Percentiles rank a stretch among this genome's conserved stretches.
phyloP scores from a whole-genome alignment of 2,797 vertebrate genomes.

The Eleutherodactylus coqui region DNA sequence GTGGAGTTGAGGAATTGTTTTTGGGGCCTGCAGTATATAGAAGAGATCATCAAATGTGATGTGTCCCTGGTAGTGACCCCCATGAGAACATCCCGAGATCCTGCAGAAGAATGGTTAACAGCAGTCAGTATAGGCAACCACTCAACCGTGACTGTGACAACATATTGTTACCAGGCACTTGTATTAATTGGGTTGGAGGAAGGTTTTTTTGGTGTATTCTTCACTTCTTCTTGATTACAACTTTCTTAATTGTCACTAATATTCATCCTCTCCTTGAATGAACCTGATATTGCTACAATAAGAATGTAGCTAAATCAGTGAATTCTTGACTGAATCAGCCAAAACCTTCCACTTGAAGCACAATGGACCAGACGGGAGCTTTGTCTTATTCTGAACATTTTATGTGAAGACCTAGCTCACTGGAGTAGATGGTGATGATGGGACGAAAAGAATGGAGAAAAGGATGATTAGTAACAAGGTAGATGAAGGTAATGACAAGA shows the following conservation, averaged over 20 bases:
- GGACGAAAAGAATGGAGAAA: not conserved
- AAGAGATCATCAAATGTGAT: not conserved
- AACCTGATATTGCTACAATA: conserved; percentile 13
- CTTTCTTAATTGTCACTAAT: not conserved
- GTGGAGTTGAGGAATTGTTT: not conserved
- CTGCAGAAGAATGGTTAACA: not conserved
- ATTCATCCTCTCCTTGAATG: not conserved
- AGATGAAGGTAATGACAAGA: not conserved
- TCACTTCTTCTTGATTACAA: not conserved
- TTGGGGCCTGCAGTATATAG: not conserved
- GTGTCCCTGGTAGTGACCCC: not conserved
- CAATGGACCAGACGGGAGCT: conserved; percentile 5
- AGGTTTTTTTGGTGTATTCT: not conserved
- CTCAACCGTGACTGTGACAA: not conserved
- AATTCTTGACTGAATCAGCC: not conserved
- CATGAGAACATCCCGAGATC: not conserved
- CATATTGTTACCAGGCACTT: not conserved
- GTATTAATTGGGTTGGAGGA: not conserved
- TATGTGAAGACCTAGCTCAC: not conserved
- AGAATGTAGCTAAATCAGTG: not conserved
- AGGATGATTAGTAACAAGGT: not conserved
- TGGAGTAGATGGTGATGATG: not conserved
- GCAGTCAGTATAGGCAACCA: not conserved
- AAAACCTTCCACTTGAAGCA: not conserved
- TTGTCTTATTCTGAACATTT: not conserved